These are phyloP conservation scores for Micrasema longulum DNA, from an alignment of 1,140 invertebrate species.

Conservation along the genomic window DNA sequence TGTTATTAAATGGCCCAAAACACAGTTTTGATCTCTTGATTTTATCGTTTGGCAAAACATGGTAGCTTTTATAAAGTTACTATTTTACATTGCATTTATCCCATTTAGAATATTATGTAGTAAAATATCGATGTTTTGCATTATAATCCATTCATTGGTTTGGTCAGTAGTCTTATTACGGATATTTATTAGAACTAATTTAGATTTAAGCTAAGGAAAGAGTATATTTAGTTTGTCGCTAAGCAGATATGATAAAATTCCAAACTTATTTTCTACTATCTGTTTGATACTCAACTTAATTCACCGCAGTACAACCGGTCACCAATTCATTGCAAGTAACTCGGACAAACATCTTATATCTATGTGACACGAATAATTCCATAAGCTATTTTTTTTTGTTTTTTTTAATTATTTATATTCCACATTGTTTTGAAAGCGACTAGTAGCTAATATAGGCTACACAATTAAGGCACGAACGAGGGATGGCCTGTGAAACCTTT, in stretches of 20 bases:
- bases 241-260: slow-evolving; percentile 3
- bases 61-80: no score
- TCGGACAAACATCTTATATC: slow-evolving; percentile 20
- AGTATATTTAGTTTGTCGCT: slow-evolving; percentile 2
- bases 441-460: slow-evolving; percentile 54
- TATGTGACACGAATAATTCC: slow-evolving; percentile 33
- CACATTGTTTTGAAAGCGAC: slow-evolving; percentile 51
- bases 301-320: background rate
- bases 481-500: slow-evolving; percentile 51
- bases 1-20: no score
- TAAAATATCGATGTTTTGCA: no score
- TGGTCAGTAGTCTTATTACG: no score
- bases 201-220: background rate
- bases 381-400: slow-evolving; percentile 37
- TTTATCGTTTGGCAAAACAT: no score
- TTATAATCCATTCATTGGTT: no score
- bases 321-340: slow-evolving; percentile 21
- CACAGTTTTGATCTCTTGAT: no score
- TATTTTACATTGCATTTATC: no score
- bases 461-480: slow-evolving; percentile 55
- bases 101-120: no score
- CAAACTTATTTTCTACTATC: background rate
- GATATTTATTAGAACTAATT: background rate
- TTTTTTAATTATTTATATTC: slow-evolving; percentile 25
- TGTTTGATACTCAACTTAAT: background rate